Evolutionary conservation across 2,113 vertebrate species (phyloP).

Genomic region (Eudyptes chrysolophus): DNA sequence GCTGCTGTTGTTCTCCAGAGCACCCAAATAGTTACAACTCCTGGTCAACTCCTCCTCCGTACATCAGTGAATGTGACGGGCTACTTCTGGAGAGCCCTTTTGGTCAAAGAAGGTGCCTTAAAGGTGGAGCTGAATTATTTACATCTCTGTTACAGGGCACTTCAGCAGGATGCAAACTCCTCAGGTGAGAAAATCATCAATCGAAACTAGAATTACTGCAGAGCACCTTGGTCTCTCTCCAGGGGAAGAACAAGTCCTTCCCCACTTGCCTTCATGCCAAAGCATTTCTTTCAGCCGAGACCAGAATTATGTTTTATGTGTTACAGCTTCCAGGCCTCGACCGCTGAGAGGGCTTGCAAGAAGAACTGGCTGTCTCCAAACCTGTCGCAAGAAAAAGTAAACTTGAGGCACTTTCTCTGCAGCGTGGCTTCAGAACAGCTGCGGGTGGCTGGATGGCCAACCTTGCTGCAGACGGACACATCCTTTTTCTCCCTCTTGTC

Average conservation of each 20-base stretch:
- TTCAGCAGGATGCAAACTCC: background rate
- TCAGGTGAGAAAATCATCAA: background rate
- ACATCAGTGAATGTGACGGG: fast-evolving
- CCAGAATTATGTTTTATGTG: background rate
- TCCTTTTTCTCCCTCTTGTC: background rate
- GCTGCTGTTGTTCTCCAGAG: background rate
- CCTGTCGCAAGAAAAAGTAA: background rate
- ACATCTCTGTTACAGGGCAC: background rate
- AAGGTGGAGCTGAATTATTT: background rate
- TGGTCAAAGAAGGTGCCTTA: background rate
- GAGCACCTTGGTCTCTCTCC: background rate
- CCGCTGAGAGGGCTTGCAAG: background rate
- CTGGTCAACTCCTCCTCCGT: background rate
- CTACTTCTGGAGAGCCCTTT: background rate
- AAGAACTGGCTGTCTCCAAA: background rate
- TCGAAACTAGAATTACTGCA: background rate
- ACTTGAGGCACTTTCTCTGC: background rate
- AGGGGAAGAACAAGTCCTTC: background rate
- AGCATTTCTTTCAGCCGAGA: background rate
- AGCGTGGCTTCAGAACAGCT: background rate
- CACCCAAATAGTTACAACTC: background rate
- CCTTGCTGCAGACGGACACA: too few relatives aligned
- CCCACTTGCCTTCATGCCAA: too few relatives aligned
- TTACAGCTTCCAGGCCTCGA: background rate
- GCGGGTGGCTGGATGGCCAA: too few relatives aligned